These are phyloP conservation scores for Polylopha cassiicola DNA, from an alignment of 2,888 invertebrate species.

Conservation along the genomic window DNA sequence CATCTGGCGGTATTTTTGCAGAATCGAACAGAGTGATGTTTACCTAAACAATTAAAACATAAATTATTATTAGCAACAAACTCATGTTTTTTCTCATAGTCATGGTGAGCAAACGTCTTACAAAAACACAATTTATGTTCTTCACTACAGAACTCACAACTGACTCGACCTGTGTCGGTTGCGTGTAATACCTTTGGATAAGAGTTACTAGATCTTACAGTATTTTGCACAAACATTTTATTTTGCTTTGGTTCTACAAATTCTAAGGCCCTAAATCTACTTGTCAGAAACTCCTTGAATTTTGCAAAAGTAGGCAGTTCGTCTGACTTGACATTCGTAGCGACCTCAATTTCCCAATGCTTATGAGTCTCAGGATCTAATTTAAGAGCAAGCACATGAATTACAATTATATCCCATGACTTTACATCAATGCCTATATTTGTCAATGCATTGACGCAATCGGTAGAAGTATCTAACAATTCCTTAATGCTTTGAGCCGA, in stretches of 20 bases:
- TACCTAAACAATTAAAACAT: slow-evolving; percentile 5
- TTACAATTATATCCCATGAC: slow-evolving; percentile 10
- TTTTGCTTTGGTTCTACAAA: slow-evolving; percentile 2
- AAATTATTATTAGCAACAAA: slow-evolving; percentile 3
- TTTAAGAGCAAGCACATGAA: neutral
- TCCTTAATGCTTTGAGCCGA: slow-evolving; percentile 2
- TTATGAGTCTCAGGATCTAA: slow-evolving; percentile 2
- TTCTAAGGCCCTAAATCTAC: slow-evolving; percentile 1
- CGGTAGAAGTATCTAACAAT: slow-evolving; percentile 4
- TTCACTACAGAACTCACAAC: neutral
- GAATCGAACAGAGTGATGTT: slow-evolving; percentile 1
- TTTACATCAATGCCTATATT: slow-evolving; percentile 7
- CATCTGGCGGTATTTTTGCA: slow-evolving; percentile 1
- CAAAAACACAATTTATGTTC: neutral
- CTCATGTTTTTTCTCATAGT: neutral
- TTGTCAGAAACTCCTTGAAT: neutral
- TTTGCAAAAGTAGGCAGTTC: neutral
- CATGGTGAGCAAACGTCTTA: slow-evolving; percentile 1
- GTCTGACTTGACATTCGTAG: neutral
- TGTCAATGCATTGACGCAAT: neutral
- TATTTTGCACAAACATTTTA: neutral
- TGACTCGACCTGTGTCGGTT: neutral
- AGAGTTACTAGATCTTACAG: too few relatives aligned
- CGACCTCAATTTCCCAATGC: too few relatives aligned
- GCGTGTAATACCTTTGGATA: neutral